phyloP scores from a whole-genome alignment of 2,113 vertebrate genomes.

The Petrocephalus zakoni region DNA sequence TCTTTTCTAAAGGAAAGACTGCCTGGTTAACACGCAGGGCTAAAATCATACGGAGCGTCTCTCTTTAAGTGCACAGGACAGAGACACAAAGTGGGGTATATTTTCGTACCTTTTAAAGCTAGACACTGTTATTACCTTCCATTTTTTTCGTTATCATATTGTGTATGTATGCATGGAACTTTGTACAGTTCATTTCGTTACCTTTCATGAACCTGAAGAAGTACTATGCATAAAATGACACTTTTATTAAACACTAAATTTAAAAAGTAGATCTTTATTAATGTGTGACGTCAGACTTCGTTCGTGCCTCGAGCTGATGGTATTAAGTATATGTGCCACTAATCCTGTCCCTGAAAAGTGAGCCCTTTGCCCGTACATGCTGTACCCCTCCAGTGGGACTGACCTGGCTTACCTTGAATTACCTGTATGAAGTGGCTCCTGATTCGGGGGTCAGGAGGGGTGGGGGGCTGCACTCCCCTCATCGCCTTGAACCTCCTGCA shows the following conservation, averaged over 20 bases:
- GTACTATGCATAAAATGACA: no score
- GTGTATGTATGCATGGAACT: no score
- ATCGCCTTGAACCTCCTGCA: background rate
- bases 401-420: no score
- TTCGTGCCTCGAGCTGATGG: background rate
- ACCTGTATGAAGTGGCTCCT: background rate
- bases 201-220: no score
- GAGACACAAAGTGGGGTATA: no score
- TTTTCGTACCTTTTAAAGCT: no score
- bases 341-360: background rate
- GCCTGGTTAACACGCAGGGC: background rate
- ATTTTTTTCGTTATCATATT: no score
- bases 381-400: no score
- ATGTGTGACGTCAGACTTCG: background rate
- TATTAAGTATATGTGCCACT: background rate
- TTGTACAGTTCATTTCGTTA: no score
- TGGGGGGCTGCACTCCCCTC: background rate
- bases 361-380: background rate
- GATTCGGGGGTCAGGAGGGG: background rate
- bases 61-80: no score
- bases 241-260: background rate
- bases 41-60: background rate
- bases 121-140: no score
- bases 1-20: background rate
- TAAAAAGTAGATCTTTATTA: background rate